phyloP scores from a whole-genome alignment of 2,797 vertebrate genomes.

The Poecilia gillii region DNA sequence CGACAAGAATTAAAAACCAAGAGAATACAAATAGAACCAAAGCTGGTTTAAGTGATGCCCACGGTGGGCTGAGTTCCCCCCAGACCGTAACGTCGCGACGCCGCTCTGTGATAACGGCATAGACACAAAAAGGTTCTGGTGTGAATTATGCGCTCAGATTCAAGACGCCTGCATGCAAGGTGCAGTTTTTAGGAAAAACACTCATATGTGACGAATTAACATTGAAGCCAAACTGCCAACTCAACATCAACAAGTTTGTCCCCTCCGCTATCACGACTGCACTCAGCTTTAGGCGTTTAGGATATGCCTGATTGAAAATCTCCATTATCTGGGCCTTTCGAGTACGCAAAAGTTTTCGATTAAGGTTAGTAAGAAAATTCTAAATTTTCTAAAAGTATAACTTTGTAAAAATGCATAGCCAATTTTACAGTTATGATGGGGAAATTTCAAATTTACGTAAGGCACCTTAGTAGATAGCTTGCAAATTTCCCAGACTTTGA shows the following conservation, averaged over 20 bases:
- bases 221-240: constrained; percentile 81
- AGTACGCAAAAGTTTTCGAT: background rate
- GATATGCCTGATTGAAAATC: constrained; percentile 53
- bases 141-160: background rate
- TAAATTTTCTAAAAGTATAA: background rate
- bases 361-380: background rate
- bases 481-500: background rate
- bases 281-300: constrained; percentile 20
- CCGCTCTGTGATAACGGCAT: constrained; percentile 2
- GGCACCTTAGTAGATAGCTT: background rate
- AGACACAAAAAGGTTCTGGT: constrained; percentile 2
- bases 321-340: background rate
- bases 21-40: background rate
- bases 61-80: background rate
- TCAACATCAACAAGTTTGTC: constrained; percentile 79
- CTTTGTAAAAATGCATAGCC: fast-evolving
- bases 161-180: background rate
- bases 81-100: constrained; percentile 14
- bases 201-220: background rate
- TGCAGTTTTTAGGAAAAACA: background rate
- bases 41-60: background rate
- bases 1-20: background rate
- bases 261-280: constrained; percentile 19
- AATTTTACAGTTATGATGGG: fast-evolving
- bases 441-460: fast-evolving